A percentile compares a stretch with the other conserved stretches of the same genome.
These are phyloP conservation scores for Eriocheir sinensis DNA, from an alignment of 1,140 invertebrate species.

Conservation along the genomic window DNA sequence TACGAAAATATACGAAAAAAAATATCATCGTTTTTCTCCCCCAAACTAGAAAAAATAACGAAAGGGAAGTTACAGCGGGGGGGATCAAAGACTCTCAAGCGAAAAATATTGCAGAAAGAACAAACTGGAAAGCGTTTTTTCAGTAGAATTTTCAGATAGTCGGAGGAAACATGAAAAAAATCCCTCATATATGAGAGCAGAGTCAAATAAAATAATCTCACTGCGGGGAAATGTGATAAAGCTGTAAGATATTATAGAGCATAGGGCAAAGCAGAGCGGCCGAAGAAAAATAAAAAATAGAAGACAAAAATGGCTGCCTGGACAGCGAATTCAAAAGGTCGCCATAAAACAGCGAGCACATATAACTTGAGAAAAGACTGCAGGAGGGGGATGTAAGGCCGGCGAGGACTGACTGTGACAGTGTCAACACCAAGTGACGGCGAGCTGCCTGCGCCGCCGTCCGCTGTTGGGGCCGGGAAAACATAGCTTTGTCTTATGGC, in stretches of 20 bases:
- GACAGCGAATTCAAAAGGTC: slow-evolving; percentile 26
- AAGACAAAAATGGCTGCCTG: slow-evolving; percentile 12
- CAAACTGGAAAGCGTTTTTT: neutral
- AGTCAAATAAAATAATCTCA: neutral
- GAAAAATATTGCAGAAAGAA: slow-evolving; percentile 17
- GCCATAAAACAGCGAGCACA: slow-evolving; percentile 36
- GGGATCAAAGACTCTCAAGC: slow-evolving; percentile 13
- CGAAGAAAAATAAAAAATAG: neutral
- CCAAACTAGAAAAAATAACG: slow-evolving; percentile 13
- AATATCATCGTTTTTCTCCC: neutral
- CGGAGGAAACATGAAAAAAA: neutral
- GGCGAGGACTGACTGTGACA: slow-evolving; percentile 19
- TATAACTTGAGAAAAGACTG: slow-evolving; percentile 40
- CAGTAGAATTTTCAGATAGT: slow-evolving; percentile 12
- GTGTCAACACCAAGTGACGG: slow-evolving; percentile 20
- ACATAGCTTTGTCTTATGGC: slow-evolving; percentile 24
- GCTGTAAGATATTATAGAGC: neutral
- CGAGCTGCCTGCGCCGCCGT: neutral
- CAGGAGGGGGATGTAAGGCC: slow-evolving; percentile 31
- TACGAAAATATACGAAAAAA: slow-evolving; percentile 1
- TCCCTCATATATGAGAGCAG: neutral
- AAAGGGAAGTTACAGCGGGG: slow-evolving; percentile 11
- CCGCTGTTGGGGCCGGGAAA: slow-evolving; percentile 18
- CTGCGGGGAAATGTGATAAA: neutral
- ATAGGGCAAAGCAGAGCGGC: neutral